These are phyloP conservation scores for Theretra japonica DNA, from an alignment of 2,888 invertebrate genomes.

Conservation along the genomic window DNA sequence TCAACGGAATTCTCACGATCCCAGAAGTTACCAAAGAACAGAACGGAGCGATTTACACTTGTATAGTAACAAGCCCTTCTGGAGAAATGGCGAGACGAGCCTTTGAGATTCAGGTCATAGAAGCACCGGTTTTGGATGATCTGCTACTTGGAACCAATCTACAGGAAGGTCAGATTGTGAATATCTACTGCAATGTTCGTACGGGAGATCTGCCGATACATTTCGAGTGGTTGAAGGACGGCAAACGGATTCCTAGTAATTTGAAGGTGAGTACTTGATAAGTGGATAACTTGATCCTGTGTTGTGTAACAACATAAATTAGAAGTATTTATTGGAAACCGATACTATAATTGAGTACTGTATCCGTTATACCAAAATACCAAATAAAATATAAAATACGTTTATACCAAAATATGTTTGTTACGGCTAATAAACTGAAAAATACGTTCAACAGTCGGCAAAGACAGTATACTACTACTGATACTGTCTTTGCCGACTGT, in stretches of 20 bases:
- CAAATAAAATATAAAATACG: no score
- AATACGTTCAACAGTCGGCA: no score
- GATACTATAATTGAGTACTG: no score
- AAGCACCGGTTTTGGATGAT: constrained; percentile 92
- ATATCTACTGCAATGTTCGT: constrained; percentile 92
- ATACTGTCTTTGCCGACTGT: no score
- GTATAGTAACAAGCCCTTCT: constrained; percentile 89
- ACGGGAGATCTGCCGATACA: constrained; percentile 89
- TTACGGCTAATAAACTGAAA: no score
- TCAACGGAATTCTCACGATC: constrained; percentile 85
- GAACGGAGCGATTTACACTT: constrained; percentile 91
- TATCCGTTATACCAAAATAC: no score
- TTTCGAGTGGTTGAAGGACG: constrained; percentile 89
- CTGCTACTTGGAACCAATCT: constrained; percentile 91
- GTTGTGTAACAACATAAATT: no score
- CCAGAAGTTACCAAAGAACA: constrained; percentile 86
- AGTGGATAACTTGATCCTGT: no score
- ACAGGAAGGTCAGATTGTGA: constrained; percentile 92
- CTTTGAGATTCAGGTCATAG: constrained; percentile 88
- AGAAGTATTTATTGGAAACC: no score
- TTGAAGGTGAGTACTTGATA: constrained; percentile 80
- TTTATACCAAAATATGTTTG: no score
- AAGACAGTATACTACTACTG: no score
- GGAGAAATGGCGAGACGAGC: constrained; percentile 84
- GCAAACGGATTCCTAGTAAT: constrained; percentile 85